Percentiles rank a stretch among this genome's conserved stretches.
phyloP scores from a whole-genome alignment of 2,113 vertebrate genomes.

The Arizona elegans region DNA sequence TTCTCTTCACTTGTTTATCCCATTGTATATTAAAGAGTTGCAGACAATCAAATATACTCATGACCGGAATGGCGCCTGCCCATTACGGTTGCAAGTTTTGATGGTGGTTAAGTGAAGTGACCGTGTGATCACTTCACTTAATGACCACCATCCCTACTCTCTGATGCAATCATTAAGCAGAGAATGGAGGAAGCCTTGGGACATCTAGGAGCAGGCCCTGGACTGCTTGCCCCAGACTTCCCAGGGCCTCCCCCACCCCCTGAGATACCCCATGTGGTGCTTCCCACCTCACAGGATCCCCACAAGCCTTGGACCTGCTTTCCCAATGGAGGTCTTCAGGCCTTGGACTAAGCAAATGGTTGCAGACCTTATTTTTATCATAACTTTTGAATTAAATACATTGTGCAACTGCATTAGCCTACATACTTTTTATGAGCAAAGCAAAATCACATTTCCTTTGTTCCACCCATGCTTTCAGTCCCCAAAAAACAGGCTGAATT shows the following conservation, averaged over 20 bases:
- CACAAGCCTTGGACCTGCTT: neutral
- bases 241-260: neutral
- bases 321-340: neutral
- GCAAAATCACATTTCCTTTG: neutral
- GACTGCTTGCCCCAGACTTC: neutral
- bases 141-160: neutral
- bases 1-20: neutral
- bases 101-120: neutral
- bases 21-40: neutral
- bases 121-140: neutral
- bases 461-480: neutral
- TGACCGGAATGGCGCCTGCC: neutral
- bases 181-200: neutral
- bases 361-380: neutral
- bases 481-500: neutral
- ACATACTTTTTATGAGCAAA: neutral
- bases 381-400: neutral
- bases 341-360: neutral
- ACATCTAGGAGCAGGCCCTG: neutral
- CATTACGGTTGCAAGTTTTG: neutral
- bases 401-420: neutral
- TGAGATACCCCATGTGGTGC: neutral
- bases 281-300: neutral
- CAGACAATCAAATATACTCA: neutral
- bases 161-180: neutral